Evolutionary conservation across 2,113 vertebrate genomes (phyloP), one percentile per base, ranked within the genome.

Genomic region (Semnornis frantzii): DNA sequence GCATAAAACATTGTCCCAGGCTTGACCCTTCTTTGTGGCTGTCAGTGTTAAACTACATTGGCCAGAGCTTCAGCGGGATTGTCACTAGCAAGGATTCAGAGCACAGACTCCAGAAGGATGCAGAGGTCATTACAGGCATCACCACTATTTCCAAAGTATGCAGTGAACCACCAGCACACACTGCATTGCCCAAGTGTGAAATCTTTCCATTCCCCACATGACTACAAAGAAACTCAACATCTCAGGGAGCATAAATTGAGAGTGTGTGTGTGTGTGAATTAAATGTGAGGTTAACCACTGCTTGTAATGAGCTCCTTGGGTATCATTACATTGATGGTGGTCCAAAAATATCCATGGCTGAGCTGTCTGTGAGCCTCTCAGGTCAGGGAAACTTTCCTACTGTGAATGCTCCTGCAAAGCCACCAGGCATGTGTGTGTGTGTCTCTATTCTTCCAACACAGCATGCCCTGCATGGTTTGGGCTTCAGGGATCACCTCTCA

Each of bases 341-440:
- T 75, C 85, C 65, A 82, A 55, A 31, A 75, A 24, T 48, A 58
- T 9, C 15, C 57, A 48, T 21, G 37, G 63, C 63, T 30, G 63
- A 44, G 39, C 18, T 42, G 27, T 31, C 63, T 65, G 27, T 8
- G 39, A 65, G 58, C 24, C 31, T 69, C 58, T 79, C 6, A 8
- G 27, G 57, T 15, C 54, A 82, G 31, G 24, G 8, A 9, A 18
- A n/a, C 3, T 37, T 59, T 59, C 58, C 39, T 25, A 4, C 31
- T 57, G 63, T 7, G 3, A 73, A n/a, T 18, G 55, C 58, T 60
- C 42, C 60, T 59, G 44, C 50, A 85, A 63, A 69, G 20, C 50
- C 63, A 34, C 17, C 44, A 55, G 60, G 39, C 27, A 31, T 0
- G 0, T 0, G 5, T 37, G 62, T 0, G 0, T 0, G 5, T 37